Conservation (phyloP, 2,888 invertebrate species). For the Neuroscelio doddi region DNA sequence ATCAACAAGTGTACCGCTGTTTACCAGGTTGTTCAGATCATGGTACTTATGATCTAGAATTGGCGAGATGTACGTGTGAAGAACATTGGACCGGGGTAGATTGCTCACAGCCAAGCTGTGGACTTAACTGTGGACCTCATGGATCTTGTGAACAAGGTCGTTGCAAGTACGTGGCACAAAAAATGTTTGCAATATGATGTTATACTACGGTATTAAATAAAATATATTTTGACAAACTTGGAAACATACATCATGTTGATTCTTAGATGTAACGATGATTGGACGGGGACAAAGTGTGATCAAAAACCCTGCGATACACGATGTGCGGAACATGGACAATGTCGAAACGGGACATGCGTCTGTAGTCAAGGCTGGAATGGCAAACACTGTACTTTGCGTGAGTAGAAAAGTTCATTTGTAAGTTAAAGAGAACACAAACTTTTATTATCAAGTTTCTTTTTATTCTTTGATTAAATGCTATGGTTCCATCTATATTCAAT, state of each 20-base stretch:
- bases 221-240: no score
- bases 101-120: slow-evolving; percentile 96
- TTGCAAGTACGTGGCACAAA: slow-evolving; percentile 75
- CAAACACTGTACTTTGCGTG: slow-evolving; percentile 96
- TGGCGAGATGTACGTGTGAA: slow-evolving; percentile 93
- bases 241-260: not conserved
- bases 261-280: slow-evolving; percentile 87
- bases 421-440: no score
- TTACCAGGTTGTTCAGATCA: slow-evolving; percentile 95
- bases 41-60: slow-evolving; percentile 92
- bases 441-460: no score
- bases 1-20: slow-evolving; percentile 91
- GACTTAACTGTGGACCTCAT: slow-evolving; percentile 93
- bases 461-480: no score
- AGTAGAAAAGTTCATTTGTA: slow-evolving; percentile 73
- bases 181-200: not conserved
- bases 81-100: slow-evolving; percentile 94
- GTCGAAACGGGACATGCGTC: slow-evolving; percentile 97
- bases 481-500: no score
- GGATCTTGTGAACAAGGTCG: slow-evolving; percentile 94
- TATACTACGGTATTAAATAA: no score
- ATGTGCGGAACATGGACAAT: slow-evolving; percentile 96
- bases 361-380: slow-evolving; percentile 99
- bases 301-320: slow-evolving; percentile 92
- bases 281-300: slow-evolving; percentile 94